Evolutionary conservation across 2,113 vertebrate species (phyloP), one percentile per base, ranked within the genome.

Genomic region (Xiphorhynchus elegans): DNA sequence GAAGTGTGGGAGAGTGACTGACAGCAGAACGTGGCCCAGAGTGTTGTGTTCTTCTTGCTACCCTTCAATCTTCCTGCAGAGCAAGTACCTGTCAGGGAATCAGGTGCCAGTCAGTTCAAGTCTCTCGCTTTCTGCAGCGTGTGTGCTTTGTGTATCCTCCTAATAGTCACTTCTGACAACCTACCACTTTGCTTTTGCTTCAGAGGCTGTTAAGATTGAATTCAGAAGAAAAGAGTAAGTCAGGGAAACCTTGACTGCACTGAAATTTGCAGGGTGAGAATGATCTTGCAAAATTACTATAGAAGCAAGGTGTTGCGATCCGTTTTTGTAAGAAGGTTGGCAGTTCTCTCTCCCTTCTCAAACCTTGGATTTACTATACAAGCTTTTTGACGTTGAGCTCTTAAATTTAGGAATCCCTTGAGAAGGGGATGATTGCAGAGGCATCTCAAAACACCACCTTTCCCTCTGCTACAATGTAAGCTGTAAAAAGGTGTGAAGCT

Each of bases 1-100:
- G 56, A 58, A 80, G 68, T 59, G 56, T 78, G 82, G 90, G 74
- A 89, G 87, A 90, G 52, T 94, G 91, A 91, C 46, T 93, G 92
- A 89, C 79, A 81, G 75, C 63, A 92, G 74, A 87, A 87, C 2
- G 31, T 63, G 73, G 64, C 73, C 69, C 64, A 28, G 62, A 21
- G 70, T 85, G 83, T 72, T 3, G 2, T 76, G 87, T 64, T 91
- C 63, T 15, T 82, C 69, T 82, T 79, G 10, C 60, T 69, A 49
- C 68, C 35, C 55, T 92, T 93, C 89, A 77, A 9, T 77, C 75
- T 91, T 85, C 39, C 66, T 88, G 84, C 80, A 73, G 63, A 69
- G 78, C n/a, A 86, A 40, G 33, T 72, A 39, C 3, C 79, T 96
- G 77, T 80, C 0, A 3, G 66, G 91, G 62, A 96, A 56, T 42